A percentile compares a stretch with the other conserved stretches of the same genome.
These are phyloP conservation scores for Ptychoptera albimana DNA, from an alignment of 2,888 invertebrate genomes.

Conservation along the genomic window DNA sequence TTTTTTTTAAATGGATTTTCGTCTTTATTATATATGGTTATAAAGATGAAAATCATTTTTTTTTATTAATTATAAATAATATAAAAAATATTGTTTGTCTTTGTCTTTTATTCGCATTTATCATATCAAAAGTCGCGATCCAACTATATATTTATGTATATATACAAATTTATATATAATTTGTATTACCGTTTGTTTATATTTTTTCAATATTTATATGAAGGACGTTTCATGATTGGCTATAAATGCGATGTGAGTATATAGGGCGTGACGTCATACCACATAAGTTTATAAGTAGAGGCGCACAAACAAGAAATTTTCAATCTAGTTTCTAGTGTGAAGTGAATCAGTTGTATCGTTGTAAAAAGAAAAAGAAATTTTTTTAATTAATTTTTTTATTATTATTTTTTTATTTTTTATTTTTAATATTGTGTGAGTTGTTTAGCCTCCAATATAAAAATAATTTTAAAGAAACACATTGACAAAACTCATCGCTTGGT, in stretches of 20 bases:
- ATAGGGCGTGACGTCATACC: constrained; percentile 2
- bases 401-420: neutral
- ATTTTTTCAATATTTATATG: neutral
- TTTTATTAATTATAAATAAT: too few relatives aligned
- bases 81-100: too few relatives aligned
- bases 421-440: neutral
- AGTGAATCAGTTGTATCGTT: constrained; percentile 3
- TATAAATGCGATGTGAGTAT: neutral
- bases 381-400: neutral
- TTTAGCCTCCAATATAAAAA: too few relatives aligned
- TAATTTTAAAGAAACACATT: neutral
- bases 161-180: too few relatives aligned
- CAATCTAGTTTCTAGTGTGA: neutral
- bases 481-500: neutral
- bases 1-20: too few relatives aligned
- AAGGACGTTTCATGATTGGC: constrained; percentile 4
- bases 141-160: too few relatives aligned
- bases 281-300: constrained; percentile 3
- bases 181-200: too few relatives aligned
- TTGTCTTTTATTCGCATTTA: too few relatives aligned
- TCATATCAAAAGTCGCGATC: too few relatives aligned
- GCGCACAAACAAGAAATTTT: neutral
- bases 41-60: too few relatives aligned
- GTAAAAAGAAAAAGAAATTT: neutral
- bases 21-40: too few relatives aligned